Conservation (phyloP, 1,140 invertebrate species). For the Neoseiulus cucumeris region DNA sequence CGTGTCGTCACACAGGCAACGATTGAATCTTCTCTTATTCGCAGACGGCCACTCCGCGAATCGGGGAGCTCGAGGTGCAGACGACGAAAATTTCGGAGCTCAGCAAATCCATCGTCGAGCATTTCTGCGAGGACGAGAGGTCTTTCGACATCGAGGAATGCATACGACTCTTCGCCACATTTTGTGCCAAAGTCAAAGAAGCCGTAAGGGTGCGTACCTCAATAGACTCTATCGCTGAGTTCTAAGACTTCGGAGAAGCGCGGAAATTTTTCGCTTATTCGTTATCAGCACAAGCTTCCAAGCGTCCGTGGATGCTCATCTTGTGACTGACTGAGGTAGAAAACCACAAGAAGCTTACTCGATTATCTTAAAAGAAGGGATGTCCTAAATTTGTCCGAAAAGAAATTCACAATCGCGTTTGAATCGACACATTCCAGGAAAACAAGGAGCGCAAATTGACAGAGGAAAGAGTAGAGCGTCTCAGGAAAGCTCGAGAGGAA, state of each 20-base stretch:
- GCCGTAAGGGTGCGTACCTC: no score
- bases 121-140: slow-evolving; percentile 75
- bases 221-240: no score
- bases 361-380: no score
- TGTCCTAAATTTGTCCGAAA: neutral
- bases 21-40: slow-evolving; percentile 72
- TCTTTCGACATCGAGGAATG: slow-evolving; percentile 85
- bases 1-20: slow-evolving; percentile 26
- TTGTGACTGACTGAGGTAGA: no score
- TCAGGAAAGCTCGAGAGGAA: neutral
- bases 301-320: no score
- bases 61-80: slow-evolving; percentile 54
- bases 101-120: slow-evolving; percentile 62
- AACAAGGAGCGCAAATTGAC: slow-evolving; percentile 19
- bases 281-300: no score
- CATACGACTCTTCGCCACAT: slow-evolving; percentile 63
- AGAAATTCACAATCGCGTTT: neutral
- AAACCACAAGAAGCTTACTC: no score
- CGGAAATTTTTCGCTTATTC: no score
- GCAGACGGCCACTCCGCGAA: slow-evolving; percentile 49
- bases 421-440: slow-evolving; percentile 11
- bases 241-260: no score
- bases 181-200: slow-evolving; percentile 37
- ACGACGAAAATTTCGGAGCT: slow-evolving; percentile 57
- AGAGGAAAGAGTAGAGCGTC: slow-evolving; percentile 19